These are phyloP conservation scores for Xiphorhynchus erythropygius DNA, from an alignment of 2,797 vertebrate species.

Conservation along the genomic window DNA sequence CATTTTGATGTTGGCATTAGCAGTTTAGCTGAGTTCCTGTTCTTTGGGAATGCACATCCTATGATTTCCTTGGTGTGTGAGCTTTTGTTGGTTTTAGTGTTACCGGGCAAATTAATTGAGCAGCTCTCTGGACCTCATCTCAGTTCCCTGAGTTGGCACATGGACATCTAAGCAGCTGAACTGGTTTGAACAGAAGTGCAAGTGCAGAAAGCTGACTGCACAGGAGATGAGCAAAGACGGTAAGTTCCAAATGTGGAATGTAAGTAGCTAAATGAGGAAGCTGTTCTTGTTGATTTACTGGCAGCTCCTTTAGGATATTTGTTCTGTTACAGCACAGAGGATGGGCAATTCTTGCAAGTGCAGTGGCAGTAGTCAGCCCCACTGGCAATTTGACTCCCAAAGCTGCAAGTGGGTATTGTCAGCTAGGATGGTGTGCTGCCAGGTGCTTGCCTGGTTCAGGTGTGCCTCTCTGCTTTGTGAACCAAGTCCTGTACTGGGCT, in stretches of 20 bases:
- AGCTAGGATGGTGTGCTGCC: too few relatives aligned
- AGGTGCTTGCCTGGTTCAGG: neutral
- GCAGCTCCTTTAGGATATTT: neutral
- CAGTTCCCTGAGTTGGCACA: neutral
- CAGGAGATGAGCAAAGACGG: neutral
- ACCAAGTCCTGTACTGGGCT: accelerated
- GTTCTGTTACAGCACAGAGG: neutral
- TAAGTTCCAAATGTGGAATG: neutral
- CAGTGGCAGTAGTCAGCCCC: neutral
- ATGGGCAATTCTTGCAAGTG: neutral
- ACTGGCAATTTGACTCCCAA: neutral
- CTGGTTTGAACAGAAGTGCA: neutral
- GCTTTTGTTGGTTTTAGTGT: neutral
- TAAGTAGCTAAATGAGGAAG: neutral
- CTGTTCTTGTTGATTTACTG: neutral
- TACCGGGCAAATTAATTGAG: neutral
- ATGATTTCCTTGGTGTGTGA: neutral
- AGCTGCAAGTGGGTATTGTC: neutral
- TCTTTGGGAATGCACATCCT: neutral
- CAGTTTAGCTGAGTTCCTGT: neutral
- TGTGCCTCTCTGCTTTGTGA: neutral
- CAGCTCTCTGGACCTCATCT: neutral
- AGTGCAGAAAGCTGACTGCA: neutral
- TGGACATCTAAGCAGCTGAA: neutral
- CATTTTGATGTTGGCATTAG: neutral